Evolutionary conservation across 2,888 invertebrate genomes (phyloP).

Genomic region (Cheilosia vernalis): DNA sequence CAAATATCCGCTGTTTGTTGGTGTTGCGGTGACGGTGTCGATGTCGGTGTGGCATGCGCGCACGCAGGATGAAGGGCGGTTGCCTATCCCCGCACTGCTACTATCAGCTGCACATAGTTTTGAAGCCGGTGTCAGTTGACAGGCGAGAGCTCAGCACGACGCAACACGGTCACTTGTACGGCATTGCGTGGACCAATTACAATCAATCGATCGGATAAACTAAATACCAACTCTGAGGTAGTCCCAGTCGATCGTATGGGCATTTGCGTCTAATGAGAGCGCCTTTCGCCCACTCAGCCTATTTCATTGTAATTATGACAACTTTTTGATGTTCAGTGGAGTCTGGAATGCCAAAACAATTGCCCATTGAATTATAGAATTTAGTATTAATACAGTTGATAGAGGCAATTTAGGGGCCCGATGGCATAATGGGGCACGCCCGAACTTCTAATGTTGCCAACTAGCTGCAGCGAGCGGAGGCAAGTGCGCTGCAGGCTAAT

Average conservation of each 20-base stretch:
- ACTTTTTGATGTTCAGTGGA: slow-evolving; percentile 56
- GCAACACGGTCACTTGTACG: slow-evolving; percentile 43
- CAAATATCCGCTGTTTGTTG: slow-evolving; percentile 60
- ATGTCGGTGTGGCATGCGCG: slow-evolving; percentile 6
- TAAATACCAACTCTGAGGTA: slow-evolving; percentile 52
- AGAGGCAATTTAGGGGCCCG: slow-evolving; percentile 40
- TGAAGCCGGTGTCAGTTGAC: slow-evolving; percentile 43
- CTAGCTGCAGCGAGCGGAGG: slow-evolving; percentile 33
- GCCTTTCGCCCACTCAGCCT: slow-evolving; percentile 39
- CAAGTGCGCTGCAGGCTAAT: slow-evolving; percentile 76
- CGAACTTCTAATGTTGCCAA: slow-evolving; percentile 51
- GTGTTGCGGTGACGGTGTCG: slow-evolving; percentile 15
- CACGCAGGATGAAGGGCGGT: slow-evolving; percentile 31
- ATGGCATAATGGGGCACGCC: slow-evolving; percentile 65
- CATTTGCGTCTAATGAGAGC: slow-evolving; percentile 39
- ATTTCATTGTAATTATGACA: slow-evolving; percentile 69
- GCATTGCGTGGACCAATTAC: slow-evolving; percentile 75
- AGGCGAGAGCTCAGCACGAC: slow-evolving; percentile 26
- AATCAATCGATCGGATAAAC: slow-evolving; percentile 68
- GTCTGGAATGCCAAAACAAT: slow-evolving; percentile 49
- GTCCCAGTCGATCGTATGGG: not conserved
- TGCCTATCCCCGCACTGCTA: not conserved
- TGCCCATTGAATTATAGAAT: slow-evolving; percentile 56
- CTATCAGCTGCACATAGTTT: slow-evolving; percentile 39
- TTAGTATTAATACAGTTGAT: slow-evolving; percentile 53